Percentiles rank a stretch among this genome's conserved stretches.
These are phyloP conservation scores for Pachydiplax longipennis DNA, from an alignment of 2,888 invertebrate genomes.

Conservation along the genomic window DNA sequence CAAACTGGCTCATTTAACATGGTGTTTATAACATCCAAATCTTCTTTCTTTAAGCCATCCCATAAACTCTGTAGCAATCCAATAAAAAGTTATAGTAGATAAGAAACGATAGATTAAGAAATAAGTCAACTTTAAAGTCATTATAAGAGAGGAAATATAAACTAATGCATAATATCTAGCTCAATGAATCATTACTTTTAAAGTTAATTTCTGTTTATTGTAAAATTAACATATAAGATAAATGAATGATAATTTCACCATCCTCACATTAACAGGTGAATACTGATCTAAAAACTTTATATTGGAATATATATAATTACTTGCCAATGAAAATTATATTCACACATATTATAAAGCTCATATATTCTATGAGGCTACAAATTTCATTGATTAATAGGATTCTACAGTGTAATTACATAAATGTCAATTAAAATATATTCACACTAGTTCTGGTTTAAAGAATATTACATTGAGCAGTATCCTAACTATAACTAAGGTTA, in stretches of 20 bases:
- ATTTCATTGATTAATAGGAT: too few species aligned
- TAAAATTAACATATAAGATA: too few species aligned
- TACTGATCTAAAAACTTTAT: not conserved
- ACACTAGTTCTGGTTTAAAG: too few species aligned
- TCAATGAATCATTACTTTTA: not conserved
- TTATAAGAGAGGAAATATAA: not conserved
- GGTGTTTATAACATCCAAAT: slow-evolving; percentile 75
- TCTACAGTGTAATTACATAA: too few species aligned
- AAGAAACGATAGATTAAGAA: not conserved
- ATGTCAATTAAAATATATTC: too few species aligned
- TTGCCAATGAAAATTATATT: too few species aligned
- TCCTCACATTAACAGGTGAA: too few species aligned
- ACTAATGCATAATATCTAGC: not conserved
- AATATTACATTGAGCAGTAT: too few species aligned
- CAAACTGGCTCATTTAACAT: slow-evolving; percentile 85
- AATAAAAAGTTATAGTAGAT: not conserved
- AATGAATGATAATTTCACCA: too few species aligned
- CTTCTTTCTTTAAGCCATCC: slow-evolving; percentile 83
- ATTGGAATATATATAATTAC: not conserved
- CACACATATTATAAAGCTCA: too few species aligned
- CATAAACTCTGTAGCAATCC: slow-evolving; percentile 59
- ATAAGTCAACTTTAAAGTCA: not conserved
- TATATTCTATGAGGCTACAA: too few species aligned
- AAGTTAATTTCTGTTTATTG: not conserved
- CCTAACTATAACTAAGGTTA: too few species aligned